phyloP scores from a whole-genome alignment of 2,888 invertebrate species.

The Acleris emargana region DNA sequence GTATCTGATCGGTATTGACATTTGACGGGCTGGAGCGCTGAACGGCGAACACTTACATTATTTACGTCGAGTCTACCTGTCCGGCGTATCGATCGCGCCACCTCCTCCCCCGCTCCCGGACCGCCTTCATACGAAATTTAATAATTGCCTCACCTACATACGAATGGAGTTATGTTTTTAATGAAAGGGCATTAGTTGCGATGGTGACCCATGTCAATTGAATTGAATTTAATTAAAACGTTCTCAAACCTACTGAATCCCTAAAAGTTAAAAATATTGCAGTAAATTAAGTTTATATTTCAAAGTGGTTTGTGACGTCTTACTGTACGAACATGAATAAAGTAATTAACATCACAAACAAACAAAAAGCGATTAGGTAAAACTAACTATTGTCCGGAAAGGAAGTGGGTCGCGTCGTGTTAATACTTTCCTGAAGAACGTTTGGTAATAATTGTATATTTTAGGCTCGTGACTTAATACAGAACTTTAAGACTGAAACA shows the following conservation, averaged over 20 bases:
- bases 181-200: background rate
- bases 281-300: no score
- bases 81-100: conserved; percentile 45
- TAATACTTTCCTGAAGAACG: background rate
- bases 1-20: conserved; percentile 61
- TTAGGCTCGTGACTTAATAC: no score
- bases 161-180: conserved; percentile 1
- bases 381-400: background rate
- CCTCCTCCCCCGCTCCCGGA: conserved; percentile 37
- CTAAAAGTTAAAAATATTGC: no score
- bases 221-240: background rate
- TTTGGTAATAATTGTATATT: no score
- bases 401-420: background rate
- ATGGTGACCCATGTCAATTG: background rate
- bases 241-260: no score
- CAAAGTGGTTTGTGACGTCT: conserved; percentile 2
- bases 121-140: conserved; percentile 59
- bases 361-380: background rate
- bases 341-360: conserved; percentile 5
- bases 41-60: conserved; percentile 70
- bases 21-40: conserved; percentile 55
- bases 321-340: background rate
- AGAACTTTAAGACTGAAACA: no score
- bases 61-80: conserved; percentile 64
- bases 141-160: conserved; percentile 30